Percentiles rank a stretch among this genome's conserved stretches.
Conservation (phyloP, 23 tunicate genomes). For the Trididemnum miniatum region DNA sequence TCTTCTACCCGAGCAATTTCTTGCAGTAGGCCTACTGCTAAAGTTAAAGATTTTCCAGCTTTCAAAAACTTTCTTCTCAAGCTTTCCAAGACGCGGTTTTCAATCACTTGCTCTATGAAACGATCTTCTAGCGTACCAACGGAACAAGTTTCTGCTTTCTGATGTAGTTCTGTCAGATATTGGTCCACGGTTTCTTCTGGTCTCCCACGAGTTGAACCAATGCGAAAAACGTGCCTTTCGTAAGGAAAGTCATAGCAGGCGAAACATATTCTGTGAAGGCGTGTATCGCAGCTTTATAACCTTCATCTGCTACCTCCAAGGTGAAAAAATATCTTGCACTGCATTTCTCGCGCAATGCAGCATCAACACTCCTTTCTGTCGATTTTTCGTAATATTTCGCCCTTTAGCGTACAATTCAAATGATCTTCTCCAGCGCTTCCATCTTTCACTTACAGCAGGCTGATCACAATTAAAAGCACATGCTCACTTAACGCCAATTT, state of each 20-base stretch:
- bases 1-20: not conserved
- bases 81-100: not conserved
- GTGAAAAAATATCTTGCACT: too few relatives aligned
- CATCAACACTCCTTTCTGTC: too few relatives aligned
- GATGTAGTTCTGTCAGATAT: not conserved
- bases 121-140: not conserved
- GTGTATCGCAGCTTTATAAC: too few relatives aligned
- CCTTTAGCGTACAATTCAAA: too few relatives aligned
- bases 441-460: too few relatives aligned
- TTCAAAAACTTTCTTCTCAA: not conserved
- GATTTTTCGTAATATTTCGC: too few relatives aligned
- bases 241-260: not conserved
- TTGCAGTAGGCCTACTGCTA: not conserved
- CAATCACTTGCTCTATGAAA: not conserved
- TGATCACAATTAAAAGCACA: too few relatives aligned
- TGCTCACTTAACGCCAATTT: too few relatives aligned
- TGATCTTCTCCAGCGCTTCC: too few relatives aligned
- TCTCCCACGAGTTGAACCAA: not conserved
- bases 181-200: not conserved
- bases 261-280: too few relatives aligned
- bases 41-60: not conserved
- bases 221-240: constrained; percentile 3
- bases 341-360: too few relatives aligned
- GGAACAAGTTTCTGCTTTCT: not conserved
- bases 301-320: too few relatives aligned